Evolutionary conservation across 2,113 vertebrate species (phyloP).

Genomic region (Pithys albifrons): DNA sequence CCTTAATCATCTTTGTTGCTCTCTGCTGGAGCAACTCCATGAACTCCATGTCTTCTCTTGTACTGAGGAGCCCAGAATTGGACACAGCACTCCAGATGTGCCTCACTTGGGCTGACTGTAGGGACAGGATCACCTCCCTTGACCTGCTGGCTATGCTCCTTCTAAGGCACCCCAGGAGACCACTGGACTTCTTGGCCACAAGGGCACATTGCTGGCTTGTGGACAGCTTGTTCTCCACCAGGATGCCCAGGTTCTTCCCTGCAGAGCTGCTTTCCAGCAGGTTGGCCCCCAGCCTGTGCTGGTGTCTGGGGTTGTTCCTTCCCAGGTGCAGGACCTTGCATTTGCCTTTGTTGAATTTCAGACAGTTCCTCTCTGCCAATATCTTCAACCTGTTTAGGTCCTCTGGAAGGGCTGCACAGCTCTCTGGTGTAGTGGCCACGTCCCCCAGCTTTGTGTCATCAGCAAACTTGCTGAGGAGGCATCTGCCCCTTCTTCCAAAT

Average conservation of each 20-base stretch:
- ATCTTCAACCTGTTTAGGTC: not conserved
- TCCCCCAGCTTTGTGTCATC: not conserved
- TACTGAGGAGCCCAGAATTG: not conserved
- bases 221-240: not conserved
- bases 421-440: not conserved
- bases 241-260: not conserved
- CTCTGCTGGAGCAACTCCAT: not conserved
- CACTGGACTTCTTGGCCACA: not conserved
- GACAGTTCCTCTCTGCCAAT: not conserved
- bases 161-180: not conserved
- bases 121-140: not conserved
- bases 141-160: not conserved
- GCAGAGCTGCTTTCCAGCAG: not conserved
- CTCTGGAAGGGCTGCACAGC: not conserved
- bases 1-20: not conserved
- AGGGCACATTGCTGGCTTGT: not conserved
- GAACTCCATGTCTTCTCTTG: not conserved
- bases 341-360: not conserved
- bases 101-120: not conserved
- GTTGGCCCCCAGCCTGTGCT: fast-evolving
- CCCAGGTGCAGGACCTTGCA: not conserved
- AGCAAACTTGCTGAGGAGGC: not conserved
- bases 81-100: not conserved
- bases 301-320: not conserved
- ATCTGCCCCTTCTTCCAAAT: not conserved